phyloP scores from a whole-genome alignment of 2,797 vertebrate species.

The Ctenochaetus hawaiiensis region DNA sequence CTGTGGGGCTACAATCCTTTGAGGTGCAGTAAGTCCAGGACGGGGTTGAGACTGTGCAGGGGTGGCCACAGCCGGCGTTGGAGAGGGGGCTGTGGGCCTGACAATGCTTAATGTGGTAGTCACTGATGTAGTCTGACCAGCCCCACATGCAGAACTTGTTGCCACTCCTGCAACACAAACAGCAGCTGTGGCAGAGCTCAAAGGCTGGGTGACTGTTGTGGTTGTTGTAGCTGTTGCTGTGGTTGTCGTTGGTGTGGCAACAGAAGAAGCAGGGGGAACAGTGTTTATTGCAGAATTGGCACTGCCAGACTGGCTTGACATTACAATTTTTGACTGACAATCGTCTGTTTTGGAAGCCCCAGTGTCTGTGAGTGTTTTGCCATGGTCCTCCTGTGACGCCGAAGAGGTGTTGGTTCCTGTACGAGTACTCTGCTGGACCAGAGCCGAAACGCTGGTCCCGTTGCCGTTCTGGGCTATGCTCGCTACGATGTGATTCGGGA shows the following conservation, averaged over 20 bases:
- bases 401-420: slow-evolving; percentile 62
- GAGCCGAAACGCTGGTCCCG: slow-evolving; percentile 82
- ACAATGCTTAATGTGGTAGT: slow-evolving; percentile 74
- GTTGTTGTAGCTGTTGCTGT: slow-evolving; percentile 61
- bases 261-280: slow-evolving; percentile 61
- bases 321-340: slow-evolving; percentile 81
- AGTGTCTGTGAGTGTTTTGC: slow-evolving; percentile 66
- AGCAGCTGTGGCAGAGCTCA: slow-evolving; percentile 63
- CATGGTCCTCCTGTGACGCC: slow-evolving; percentile 72
- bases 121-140: slow-evolving; percentile 68
- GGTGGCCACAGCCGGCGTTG: slow-evolving; percentile 68
- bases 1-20: slow-evolving; percentile 88
- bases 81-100: slow-evolving; percentile 73
- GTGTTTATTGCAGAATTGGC: slow-evolving; percentile 78
- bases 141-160: slow-evolving; percentile 71
- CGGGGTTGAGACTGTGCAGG: slow-evolving; percentile 80
- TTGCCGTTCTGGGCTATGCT: slow-evolving; percentile 88
- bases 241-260: slow-evolving; percentile 62
- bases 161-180: slow-evolving; percentile 59
- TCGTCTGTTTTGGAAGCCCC: slow-evolving; percentile 75
- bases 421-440: slow-evolving; percentile 79
- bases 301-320: slow-evolving; percentile 73
- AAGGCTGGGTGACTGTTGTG: slow-evolving; percentile 64
- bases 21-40: slow-evolving; percentile 82
- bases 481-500: slow-evolving; percentile 85